Evolutionary conservation across 1,140 invertebrate genomes (phyloP).

Genomic region (Leptinotarsa texana): DNA sequence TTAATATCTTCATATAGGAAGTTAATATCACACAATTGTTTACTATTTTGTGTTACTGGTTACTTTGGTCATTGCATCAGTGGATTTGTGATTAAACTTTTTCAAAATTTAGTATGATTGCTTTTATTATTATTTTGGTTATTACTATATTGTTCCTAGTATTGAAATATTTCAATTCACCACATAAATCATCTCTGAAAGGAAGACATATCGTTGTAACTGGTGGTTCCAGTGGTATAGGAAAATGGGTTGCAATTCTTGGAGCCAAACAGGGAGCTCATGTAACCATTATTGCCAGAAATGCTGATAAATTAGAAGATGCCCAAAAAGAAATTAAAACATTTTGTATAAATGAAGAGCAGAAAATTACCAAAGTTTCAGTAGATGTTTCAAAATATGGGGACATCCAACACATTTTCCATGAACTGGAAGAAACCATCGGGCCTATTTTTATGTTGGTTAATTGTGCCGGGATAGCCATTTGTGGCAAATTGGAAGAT

Average conservation of each 20-base stretch:
- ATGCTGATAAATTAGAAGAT: slow-evolving; percentile 68
- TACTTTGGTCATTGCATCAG: too few relatives aligned
- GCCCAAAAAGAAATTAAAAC: slow-evolving; percentile 65
- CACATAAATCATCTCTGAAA: slow-evolving; percentile 47
- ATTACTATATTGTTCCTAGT: not conserved
- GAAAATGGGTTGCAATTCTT: slow-evolving; percentile 79
- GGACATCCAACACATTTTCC: slow-evolving; percentile 63
- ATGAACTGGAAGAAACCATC: slow-evolving; percentile 52
- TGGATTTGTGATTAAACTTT: too few relatives aligned
- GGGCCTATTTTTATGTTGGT: slow-evolving; percentile 86
- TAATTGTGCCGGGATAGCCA: slow-evolving; percentile 87
- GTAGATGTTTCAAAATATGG: slow-evolving; percentile 74
- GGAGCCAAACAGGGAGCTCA: slow-evolving; percentile 78
- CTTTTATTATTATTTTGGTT: too few relatives aligned
- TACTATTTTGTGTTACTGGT: too few relatives aligned
- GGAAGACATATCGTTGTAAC: slow-evolving; percentile 67
- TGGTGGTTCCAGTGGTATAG: slow-evolving; percentile 85
- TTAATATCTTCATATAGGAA: too few relatives aligned
- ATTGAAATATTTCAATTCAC: not conserved
- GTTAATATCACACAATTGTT: too few relatives aligned
- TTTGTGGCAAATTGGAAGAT: slow-evolving; percentile 83
- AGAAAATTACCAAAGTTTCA: slow-evolving; percentile 71
- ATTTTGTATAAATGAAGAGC: slow-evolving; percentile 55
- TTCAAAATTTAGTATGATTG: too few relatives aligned
- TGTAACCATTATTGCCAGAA: slow-evolving; percentile 88